Conservation (phyloP, 1,140 invertebrate genomes). For the Drosophila leontia region DNA sequence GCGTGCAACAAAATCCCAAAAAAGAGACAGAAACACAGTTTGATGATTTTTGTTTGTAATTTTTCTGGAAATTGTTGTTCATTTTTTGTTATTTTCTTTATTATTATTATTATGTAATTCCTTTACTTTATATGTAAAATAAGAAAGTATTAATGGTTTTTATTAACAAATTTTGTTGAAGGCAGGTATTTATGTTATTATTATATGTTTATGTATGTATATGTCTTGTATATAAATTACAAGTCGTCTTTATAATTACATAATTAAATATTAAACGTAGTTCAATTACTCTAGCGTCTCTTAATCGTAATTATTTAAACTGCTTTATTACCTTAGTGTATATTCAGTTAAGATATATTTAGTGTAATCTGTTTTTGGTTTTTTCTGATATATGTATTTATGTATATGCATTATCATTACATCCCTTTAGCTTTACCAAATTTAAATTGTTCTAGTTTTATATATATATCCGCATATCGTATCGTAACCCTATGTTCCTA, state of each 20-base stretch:
- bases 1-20: too few relatives aligned
- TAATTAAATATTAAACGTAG: constrained; percentile 65
- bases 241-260: constrained; percentile 76
- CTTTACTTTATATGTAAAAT: constrained; percentile 82
- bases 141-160: constrained; percentile 81
- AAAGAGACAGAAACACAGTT: background rate
- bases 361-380: constrained; percentile 37
- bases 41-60: constrained; percentile 26
- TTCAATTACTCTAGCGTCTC: constrained; percentile 70
- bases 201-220: constrained; percentile 74
- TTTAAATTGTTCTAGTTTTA: constrained; percentile 54
- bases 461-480: constrained; percentile 25
- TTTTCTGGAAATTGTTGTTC: constrained; percentile 50
- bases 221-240: constrained; percentile 80
- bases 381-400: constrained; percentile 29
- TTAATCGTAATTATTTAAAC: constrained; percentile 69
- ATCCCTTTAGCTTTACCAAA: constrained; percentile 36
- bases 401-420: constrained; percentile 52
- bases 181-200: constrained; percentile 81
- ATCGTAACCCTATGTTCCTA: constrained; percentile 8
- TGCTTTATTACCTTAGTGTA: constrained; percentile 67
- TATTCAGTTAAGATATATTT: constrained; percentile 68
- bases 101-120: constrained; percentile 75
- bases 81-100: constrained; percentile 30
- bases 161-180: constrained; percentile 81